These are phyloP conservation scores for Ramazzottius varieornatus DNA, from an alignment of 2,888 invertebrate species.

Conservation along the genomic window DNA sequence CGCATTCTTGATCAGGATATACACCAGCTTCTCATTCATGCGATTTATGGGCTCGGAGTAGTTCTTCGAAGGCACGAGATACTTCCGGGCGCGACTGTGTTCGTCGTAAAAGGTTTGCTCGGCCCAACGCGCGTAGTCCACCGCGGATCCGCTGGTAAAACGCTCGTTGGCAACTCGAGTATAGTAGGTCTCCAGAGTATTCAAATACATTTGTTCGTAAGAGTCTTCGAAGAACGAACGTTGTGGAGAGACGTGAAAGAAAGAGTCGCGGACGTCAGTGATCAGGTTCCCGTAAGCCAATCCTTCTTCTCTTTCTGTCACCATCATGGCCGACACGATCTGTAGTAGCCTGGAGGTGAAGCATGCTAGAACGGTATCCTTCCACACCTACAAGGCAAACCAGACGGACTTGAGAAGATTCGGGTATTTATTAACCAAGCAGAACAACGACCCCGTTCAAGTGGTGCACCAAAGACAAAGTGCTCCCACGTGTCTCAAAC, in stretches of 20 bases:
- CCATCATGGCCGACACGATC: not conserved
- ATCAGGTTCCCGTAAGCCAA: not conserved
- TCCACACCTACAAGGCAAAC: not conserved
- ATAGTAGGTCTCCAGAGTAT: not conserved
- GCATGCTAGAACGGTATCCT: not conserved
- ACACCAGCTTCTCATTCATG: not conserved
- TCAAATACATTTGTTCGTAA: not conserved
- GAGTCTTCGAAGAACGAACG: not conserved
- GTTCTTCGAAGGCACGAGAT: not conserved
- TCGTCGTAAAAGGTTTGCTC: not conserved
- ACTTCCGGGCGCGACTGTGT: not conserved
- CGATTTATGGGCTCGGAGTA: not conserved
- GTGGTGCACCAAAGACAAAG: too few species aligned
- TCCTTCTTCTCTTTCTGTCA: not conserved
- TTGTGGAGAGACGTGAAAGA: not conserved
- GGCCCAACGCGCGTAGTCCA: not conserved
- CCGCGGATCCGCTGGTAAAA: not conserved
- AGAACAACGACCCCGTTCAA: too few species aligned
- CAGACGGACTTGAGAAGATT: too few species aligned
- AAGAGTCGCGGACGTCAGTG: not conserved
- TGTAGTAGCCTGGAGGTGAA: not conserved
- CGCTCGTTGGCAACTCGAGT: not conserved
- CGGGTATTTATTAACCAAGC: too few species aligned
- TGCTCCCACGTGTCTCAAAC: too few species aligned
- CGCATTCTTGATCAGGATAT: not conserved